These are phyloP conservation scores for Sclerodermus sp. DNA, from an alignment of 2,888 invertebrate species.

Conservation along the genomic window DNA sequence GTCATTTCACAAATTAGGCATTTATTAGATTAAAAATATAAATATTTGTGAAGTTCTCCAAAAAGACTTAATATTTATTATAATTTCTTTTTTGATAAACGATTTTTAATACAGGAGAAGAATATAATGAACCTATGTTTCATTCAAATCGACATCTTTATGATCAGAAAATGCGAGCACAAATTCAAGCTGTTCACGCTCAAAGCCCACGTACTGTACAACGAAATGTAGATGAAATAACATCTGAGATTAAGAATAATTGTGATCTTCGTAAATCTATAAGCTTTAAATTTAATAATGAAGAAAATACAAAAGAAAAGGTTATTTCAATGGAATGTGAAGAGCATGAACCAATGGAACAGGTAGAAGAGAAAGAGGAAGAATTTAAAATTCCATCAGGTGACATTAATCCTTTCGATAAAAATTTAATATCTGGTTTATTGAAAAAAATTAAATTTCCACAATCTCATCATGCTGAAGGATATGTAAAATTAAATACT, in stretches of 20 bases:
- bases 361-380: constrained; percentile 48
- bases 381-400: constrained; percentile 45
- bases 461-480: constrained; percentile 58
- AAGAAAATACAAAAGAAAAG: constrained; percentile 26
- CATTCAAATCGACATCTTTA: constrained; percentile 33
- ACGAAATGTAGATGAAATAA: constrained; percentile 55
- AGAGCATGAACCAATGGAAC: constrained; percentile 45
- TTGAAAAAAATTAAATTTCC: constrained; percentile 75
- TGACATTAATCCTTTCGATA: constrained; percentile 79
- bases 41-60: no score
- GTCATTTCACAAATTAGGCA: neutral
- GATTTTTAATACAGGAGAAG: constrained; percentile 23
- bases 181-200: constrained; percentile 54
- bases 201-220: constrained; percentile 56
- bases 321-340: constrained; percentile 50
- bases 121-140: constrained; percentile 31
- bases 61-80: no score
- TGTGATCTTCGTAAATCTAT: constrained; percentile 53
- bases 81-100: no score
- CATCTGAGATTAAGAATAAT: constrained; percentile 52
- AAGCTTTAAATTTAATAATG: constrained; percentile 39
- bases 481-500: constrained; percentile 49
- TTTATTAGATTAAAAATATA: no score
- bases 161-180: constrained; percentile 50
- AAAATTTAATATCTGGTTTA: constrained; percentile 68